Evolutionary conservation across 1,140 invertebrate genomes (phyloP).

Genomic region (Drosophila punjabiensis): DNA sequence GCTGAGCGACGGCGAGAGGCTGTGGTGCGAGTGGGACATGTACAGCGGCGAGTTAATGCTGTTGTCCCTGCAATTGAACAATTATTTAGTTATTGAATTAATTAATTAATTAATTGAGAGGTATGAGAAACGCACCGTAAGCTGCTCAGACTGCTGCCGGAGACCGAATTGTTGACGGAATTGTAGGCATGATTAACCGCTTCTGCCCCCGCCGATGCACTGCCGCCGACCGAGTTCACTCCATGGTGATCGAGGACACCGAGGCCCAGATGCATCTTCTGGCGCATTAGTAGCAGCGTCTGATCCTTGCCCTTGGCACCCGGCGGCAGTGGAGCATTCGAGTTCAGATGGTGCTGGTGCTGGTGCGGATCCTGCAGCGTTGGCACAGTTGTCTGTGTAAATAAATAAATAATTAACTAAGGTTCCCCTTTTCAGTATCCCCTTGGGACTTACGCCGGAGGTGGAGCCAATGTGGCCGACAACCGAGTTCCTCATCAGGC

Average conservation of each 20-base stretch:
- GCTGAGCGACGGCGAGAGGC: constrained; percentile 75
- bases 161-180: constrained; percentile 64
- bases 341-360: constrained; percentile 83
- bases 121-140: constrained; percentile 55
- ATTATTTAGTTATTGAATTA: neutral
- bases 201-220: constrained; percentile 29
- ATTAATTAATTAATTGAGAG: neutral
- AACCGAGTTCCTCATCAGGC: constrained; percentile 73
- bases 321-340: constrained; percentile 87
- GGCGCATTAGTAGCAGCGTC: constrained; percentile 85
- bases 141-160: constrained; percentile 68
- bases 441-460: constrained; percentile 58
- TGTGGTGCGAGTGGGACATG: constrained; percentile 78
- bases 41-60: constrained; percentile 80
- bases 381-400: constrained; percentile 64
- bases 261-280: constrained; percentile 68
- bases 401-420: neutral
- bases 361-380: constrained; percentile 69
- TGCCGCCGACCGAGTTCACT: constrained; percentile 22
- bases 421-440: neutral
- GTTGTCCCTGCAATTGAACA: constrained; percentile 63
- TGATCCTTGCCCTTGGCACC: constrained; percentile 75
- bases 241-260: constrained; percentile 56
- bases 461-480: constrained; percentile 77
- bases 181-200: constrained; percentile 73